Evolutionary conservation across 2,113 vertebrate species (phyloP), one percentile per base, ranked within the genome.

Genomic region (Edolisoma coerulescens): DNA sequence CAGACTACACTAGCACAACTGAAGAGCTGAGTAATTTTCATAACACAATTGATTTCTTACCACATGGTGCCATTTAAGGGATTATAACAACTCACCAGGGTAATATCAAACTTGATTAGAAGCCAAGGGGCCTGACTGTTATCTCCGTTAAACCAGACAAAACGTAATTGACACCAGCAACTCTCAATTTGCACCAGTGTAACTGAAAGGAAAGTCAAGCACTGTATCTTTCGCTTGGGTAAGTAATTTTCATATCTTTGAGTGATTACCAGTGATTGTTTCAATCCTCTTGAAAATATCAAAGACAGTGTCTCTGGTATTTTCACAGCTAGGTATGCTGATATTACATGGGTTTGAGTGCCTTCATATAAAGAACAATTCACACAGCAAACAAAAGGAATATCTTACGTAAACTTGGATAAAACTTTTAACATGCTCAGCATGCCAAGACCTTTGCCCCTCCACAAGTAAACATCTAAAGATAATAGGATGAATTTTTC

Each of bases 31-130:
- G 42, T 45, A 75, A 92, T 95, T 94, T 95, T 93, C 71, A 20
- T 74, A 93, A 79, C 16, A 6, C 88, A 91, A 85, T 83, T 87
- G 89, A 93, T 95, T 95, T 95, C 81, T 85, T 84, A 84, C 32
- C 68, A 80, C 93, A 93, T 71, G 56, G 78, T 91, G 80, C 75
- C 77, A 54, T 93, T 96, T 90, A 95, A 87, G 76, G 81, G 92
- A 96, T 96, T 95, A 96, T 63, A 95, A 81, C 75, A 89, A 87
- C 84, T 95, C 87, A 28, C 84, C 76, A 94, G 87, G 89, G 77
- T 89, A 97, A 87, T 73, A 97, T 75, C 94, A 94, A 94, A 80
- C 87, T 91, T 96, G 93, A 97, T 97, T 97, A 94, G 92, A 97
- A 96, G 89, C 84, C 79, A 94, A 78, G 61, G 52, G 88, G 39